Percentiles rank a stretch among this genome's conserved stretches.
Evolutionary conservation across 2,113 vertebrate genomes (phyloP).

Genomic region (Pangasianodon hypophthalmus): DNA sequence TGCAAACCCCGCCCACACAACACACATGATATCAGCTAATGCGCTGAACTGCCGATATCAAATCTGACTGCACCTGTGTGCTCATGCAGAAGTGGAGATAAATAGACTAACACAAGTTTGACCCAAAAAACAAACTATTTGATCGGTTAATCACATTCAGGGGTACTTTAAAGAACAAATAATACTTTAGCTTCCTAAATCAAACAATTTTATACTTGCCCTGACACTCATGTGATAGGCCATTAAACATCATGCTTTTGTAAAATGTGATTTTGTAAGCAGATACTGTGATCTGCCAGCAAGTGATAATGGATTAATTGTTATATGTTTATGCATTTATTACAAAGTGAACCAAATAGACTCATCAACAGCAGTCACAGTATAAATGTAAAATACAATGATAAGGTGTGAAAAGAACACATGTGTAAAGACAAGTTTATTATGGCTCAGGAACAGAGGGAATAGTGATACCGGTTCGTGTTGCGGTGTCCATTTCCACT

Average conservation of each 20-base stretch:
- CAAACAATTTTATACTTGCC: neutral
- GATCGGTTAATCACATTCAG: neutral
- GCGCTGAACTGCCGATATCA: neutral
- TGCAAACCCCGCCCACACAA: conserved; percentile 65
- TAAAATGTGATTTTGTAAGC: neutral
- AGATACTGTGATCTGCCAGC: neutral
- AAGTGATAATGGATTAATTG: neutral
- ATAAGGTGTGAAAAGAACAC: neutral
- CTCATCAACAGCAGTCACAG: neutral
- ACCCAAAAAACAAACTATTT: neutral
- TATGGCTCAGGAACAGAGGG: neutral
- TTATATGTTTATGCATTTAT: neutral
- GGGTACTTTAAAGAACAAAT: neutral
- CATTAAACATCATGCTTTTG: neutral
- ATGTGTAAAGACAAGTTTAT: neutral
- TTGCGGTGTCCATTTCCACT: conserved; percentile 91
- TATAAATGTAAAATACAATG: neutral
- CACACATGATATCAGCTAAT: conserved; percentile 10
- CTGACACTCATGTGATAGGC: neutral
- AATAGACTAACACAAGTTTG: neutral
- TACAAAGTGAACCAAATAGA: neutral
- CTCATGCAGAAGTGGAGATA: neutral
- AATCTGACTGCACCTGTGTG: neutral
- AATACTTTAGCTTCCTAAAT: neutral
- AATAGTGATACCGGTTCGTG: conserved; percentile 82